Conservation (phyloP, 23 tunicate species). For the Oikopleura vanhoeffeni region DNA sequence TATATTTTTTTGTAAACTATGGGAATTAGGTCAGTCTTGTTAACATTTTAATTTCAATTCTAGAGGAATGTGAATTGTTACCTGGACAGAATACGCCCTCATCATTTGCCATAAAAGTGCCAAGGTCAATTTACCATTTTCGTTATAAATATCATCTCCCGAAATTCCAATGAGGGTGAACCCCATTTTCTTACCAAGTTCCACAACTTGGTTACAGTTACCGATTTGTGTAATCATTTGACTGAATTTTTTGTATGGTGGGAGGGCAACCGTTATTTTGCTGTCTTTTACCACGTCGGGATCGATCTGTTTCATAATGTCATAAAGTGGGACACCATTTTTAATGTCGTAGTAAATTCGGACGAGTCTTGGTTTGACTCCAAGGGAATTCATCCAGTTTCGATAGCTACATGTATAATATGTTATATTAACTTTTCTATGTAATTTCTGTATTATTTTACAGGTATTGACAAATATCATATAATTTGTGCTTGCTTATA, state of each 20-base stretch:
- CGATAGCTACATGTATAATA: slow-evolving; percentile 68
- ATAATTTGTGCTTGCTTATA: no score
- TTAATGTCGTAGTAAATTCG: slow-evolving; percentile 27
- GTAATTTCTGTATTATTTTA: no score
- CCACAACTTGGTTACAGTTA: slow-evolving; percentile 36
- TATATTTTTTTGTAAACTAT: no score
- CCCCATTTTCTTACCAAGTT: slow-evolving; percentile 33
- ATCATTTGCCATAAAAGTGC: slow-evolving; percentile 84
- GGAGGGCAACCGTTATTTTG: not conserved
- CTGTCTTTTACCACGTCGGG: not conserved
- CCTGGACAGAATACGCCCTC: slow-evolving; percentile 39
- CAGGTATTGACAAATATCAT: no score
- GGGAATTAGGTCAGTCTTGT: no score
- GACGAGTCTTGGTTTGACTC: slow-evolving; percentile 59
- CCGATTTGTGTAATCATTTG: slow-evolving; percentile 39
- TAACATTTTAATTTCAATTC: no score
- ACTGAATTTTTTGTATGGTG: not conserved
- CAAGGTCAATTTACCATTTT: slow-evolving; percentile 26
- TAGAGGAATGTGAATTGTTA: no score
- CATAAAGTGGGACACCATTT: slow-evolving; percentile 7
- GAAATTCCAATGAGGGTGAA: slow-evolving; percentile 51
- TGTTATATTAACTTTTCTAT: no score
- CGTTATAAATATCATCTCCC: slow-evolving; percentile 42
- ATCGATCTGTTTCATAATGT: not conserved
- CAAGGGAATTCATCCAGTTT: slow-evolving; percentile 98